phyloP scores from a whole-genome alignment of 2,888 invertebrate species.

The Caenorhabditis macrosperma region DNA sequence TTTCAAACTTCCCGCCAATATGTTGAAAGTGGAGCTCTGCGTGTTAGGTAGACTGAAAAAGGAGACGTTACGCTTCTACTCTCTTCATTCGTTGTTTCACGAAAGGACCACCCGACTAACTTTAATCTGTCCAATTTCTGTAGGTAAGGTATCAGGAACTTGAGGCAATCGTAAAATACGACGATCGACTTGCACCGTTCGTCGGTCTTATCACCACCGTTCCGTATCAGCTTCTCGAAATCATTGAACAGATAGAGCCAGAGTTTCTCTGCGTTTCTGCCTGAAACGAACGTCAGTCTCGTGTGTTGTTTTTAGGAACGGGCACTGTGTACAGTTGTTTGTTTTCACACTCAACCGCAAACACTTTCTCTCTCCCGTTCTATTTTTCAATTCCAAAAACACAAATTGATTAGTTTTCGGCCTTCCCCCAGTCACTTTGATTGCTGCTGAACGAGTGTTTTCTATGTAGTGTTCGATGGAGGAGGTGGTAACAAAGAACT shows the following conservation, averaged over 20 bases:
- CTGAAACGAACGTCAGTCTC: slow-evolving; percentile 5
- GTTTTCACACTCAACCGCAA: slow-evolving; percentile 18
- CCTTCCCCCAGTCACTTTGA: background rate
- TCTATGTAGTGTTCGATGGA: background rate
- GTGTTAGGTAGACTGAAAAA: slow-evolving; percentile 12
- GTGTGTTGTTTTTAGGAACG: too few species aligned
- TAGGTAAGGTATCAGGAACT: slow-evolving; percentile 38
- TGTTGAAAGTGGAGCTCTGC: background rate
- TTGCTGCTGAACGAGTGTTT: background rate
- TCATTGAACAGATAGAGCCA: slow-evolving; percentile 44
- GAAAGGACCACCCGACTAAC: slow-evolving; percentile 6
- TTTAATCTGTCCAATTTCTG: slow-evolving; percentile 16
- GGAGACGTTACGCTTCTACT: background rate
- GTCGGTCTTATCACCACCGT: slow-evolving; percentile 10
- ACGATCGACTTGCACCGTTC: slow-evolving; percentile 9
- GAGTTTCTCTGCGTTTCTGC: slow-evolving; percentile 48
- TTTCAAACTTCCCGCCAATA: background rate
- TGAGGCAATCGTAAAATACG: slow-evolving; percentile 15
- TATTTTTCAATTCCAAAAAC: background rate
- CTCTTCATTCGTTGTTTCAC: background rate
- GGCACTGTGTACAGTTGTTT: slow-evolving; percentile 24
- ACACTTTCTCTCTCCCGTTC: slow-evolving; percentile 10
- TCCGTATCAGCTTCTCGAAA: slow-evolving; percentile 42
- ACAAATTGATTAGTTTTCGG: slow-evolving; percentile 5
- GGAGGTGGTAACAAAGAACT: slow-evolving; percentile 15